Percentiles rank a stretch among this genome's conserved stretches.
Conservation (phyloP, 2,888 invertebrate species). For the Orchesellides sinensis region DNA sequence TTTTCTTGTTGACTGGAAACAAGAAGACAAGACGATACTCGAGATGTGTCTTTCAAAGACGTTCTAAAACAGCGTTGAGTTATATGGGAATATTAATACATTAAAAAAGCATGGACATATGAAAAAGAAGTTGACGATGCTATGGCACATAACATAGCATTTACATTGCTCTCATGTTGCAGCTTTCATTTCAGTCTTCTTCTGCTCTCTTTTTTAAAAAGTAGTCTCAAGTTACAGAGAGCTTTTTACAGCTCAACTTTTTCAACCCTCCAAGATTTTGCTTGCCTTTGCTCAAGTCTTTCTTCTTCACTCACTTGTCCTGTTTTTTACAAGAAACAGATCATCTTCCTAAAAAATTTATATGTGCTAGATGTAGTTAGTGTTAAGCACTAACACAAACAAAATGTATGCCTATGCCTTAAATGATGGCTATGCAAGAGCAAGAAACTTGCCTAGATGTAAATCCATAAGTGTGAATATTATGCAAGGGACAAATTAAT, state of each 20-base stretch:
- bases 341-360: slow-evolving; percentile 10
- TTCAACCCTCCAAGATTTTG: not conserved
- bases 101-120: no score
- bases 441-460: no score
- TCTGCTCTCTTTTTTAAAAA: slow-evolving; percentile 15
- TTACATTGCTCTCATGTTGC: not conserved
- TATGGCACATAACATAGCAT: not conserved
- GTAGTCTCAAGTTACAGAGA: slow-evolving; percentile 4
- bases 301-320: slow-evolving; percentile 10
- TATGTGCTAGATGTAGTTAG: no score
- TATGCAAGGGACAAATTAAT: no score
- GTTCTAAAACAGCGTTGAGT: not conserved
- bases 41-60: not conserved
- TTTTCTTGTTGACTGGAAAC: not conserved
- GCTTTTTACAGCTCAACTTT: not conserved
- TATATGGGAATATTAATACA: not conserved
- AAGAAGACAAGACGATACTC: not conserved
- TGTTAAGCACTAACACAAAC: not conserved
- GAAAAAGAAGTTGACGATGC: not conserved
- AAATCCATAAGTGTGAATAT: no score
- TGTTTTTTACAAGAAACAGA: slow-evolving; percentile 15
- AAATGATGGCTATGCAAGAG: no score
- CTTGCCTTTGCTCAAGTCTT: not conserved
- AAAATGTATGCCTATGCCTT: not conserved
- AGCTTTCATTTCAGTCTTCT: not conserved